phyloP scores from a whole-genome alignment of 2,113 vertebrate species.

The Cranoglanis bouderius region DNA sequence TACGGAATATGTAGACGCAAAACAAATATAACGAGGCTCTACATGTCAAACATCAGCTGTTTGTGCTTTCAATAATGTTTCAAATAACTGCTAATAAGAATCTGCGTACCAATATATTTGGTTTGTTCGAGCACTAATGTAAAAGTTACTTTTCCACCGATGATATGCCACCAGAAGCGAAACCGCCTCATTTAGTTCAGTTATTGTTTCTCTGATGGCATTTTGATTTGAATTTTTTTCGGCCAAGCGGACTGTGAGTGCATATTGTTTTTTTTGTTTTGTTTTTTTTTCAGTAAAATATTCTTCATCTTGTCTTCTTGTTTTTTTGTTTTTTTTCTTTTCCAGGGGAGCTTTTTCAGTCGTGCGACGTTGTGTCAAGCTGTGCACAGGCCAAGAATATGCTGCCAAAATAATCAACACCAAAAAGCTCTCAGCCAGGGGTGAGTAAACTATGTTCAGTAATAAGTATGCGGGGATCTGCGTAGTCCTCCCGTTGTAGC shows the following conservation, averaged over 20 bases:
- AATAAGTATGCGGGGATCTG: background rate
- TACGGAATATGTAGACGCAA: background rate
- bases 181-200: background rate
- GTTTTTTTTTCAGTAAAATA: background rate
- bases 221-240: background rate
- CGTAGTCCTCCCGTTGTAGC: background rate
- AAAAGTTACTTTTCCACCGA: background rate
- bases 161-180: background rate
- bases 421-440: constrained; percentile 96
- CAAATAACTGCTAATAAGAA: background rate
- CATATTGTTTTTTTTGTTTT: background rate
- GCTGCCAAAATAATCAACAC: constrained; percentile 99
- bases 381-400: constrained; percentile 91
- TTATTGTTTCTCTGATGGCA: background rate
- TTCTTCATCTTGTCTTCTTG: constrained; percentile 38
- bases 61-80: constrained; percentile 14
- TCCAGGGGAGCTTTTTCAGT: constrained; percentile 94
- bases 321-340: constrained; percentile 55
- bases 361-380: constrained; percentile 93
- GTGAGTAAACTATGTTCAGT: constrained; percentile 68
- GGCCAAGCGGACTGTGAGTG: background rate
- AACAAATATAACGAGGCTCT: background rate
- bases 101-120: background rate
- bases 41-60: constrained; percentile 14
- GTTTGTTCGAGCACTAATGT: background rate